Conservation (phyloP, 2,113 vertebrate species). For the Rhinichthys klamathensis region DNA sequence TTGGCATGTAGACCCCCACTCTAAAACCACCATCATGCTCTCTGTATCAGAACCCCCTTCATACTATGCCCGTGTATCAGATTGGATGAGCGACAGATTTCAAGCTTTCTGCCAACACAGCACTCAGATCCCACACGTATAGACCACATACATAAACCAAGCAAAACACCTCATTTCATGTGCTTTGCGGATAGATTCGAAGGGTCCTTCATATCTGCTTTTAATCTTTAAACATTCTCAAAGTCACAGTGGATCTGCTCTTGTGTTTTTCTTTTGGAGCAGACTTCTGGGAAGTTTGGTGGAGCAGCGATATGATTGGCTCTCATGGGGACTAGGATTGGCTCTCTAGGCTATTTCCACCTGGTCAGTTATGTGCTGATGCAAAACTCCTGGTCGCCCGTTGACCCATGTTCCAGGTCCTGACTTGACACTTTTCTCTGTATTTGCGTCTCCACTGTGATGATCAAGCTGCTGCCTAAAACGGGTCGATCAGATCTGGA, state of each 20-base stretch:
- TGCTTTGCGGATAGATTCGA: neutral
- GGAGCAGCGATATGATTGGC: constrained; percentile 35
- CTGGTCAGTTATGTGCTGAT: constrained; percentile 66
- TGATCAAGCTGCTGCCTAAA: constrained; percentile 73
- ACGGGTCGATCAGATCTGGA: constrained; percentile 60
- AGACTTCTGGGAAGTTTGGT: constrained; percentile 13
- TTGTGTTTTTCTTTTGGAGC: constrained; percentile 34
- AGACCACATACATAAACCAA: constrained; percentile 14
- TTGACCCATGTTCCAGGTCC: constrained; percentile 67
- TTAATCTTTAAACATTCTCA: constrained; percentile 17
- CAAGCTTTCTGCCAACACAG: constrained; percentile 44
- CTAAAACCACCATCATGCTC: constrained; percentile 49
- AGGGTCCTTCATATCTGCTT: neutral
- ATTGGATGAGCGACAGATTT: constrained; percentile 49
- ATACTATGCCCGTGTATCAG: constrained; percentile 6
- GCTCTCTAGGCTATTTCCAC: constrained; percentile 67
- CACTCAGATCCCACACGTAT: constrained; percentile 40
- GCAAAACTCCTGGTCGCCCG: constrained; percentile 69
- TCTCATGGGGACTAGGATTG: constrained; percentile 27
- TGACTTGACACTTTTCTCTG: constrained; percentile 73
- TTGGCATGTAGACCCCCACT: constrained; percentile 43
- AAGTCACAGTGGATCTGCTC: constrained; percentile 9
- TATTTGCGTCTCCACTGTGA: constrained; percentile 72
- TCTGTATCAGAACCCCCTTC: constrained; percentile 32
- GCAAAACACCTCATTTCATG: constrained; percentile 25